Percentiles rank a stretch among this genome's conserved stretches.
These are phyloP conservation scores for Argopecten irradians DNA, from an alignment of 1,140 invertebrate species.

Conservation along the genomic window DNA sequence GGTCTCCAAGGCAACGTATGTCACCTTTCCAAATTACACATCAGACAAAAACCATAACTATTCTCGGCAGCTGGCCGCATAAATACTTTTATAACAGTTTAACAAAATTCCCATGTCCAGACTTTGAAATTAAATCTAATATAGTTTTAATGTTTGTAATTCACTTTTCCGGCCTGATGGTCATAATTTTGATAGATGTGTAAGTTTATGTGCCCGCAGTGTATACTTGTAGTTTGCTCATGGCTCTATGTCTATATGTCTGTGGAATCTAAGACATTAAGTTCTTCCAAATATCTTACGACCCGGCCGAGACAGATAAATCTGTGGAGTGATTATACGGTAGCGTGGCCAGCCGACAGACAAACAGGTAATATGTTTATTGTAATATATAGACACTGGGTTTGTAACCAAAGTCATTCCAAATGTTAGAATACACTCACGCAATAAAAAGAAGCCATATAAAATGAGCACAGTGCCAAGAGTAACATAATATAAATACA, in stretches of 20 bases:
- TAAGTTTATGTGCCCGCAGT: not conserved
- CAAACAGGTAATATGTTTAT: not conserved
- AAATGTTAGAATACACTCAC: not conserved
- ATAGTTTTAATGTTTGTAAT: slow-evolving; percentile 19
- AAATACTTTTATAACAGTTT: not conserved
- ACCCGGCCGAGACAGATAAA: not conserved
- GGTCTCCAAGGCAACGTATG: not conserved
- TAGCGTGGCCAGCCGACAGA: not conserved
- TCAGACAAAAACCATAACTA: slow-evolving; percentile 18
- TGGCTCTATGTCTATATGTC: not conserved
- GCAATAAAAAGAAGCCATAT: not conserved
- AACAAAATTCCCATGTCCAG: not conserved
- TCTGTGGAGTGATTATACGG: not conserved
- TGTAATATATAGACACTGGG: not conserved
- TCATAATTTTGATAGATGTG: slow-evolving; percentile 8
- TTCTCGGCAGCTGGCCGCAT: not conserved
- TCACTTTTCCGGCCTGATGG: not conserved
- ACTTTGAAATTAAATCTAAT: slow-evolving; percentile 19
- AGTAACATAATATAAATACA: too few relatives aligned
- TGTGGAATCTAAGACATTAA: not conserved
- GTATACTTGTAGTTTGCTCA: slow-evolving; percentile 1
- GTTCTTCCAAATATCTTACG: not conserved
- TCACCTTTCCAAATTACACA: slow-evolving; percentile 17
- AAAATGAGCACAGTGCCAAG: not conserved
- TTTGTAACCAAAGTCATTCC: not conserved